Base-by-base conservation (phyloP, 2,113 vertebrate genomes). In the Promerops cafer region DNA sequence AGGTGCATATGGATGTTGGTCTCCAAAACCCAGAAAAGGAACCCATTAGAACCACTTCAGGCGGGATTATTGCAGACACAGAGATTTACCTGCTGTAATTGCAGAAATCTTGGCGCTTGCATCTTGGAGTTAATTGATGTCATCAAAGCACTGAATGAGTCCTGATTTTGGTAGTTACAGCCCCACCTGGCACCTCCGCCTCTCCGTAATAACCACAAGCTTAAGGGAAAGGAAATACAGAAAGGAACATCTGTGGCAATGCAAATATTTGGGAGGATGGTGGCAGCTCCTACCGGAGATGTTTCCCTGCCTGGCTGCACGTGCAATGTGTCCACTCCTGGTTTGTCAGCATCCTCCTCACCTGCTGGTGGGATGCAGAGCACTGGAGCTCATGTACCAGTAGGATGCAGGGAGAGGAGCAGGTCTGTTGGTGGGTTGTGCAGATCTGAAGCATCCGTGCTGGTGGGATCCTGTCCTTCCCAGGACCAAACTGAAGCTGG, bases 101-200 rank as follows among this genome's bases (percentile, higher is more conserved):
- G 96, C 93, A 93, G 95, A 70, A 96, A 95, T 87, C 95, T 94
- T 96, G 94, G 96, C 78, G 20, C 84, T 96, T 78, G 93, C 83
- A 87, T 96, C 91, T 89, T 87, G 91, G 90, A 92, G 95, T 75
- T 98, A 98, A 98, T 97, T 95, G 97, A 95, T 93, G 80, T 82
- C 95, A 97, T 97, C 95, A 97, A 97, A 97, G 96, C 79, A 11
- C 57, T 63, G 95, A 97, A 94, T 42, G 95, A 96, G 83, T 61
- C 95, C 97, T 96, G 96, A 97, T 97, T 97, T 82, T 81, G 87
- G 96, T 94, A 96, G 95, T 97, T 97, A 96, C 91, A 95, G 94
- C 89, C 94, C 94, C 98, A 98, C 98, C 98, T 98, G 98, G 97
- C 77, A 37, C 69, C 96, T 87, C 92, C 10, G 60, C 74, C 68